Conservation (phyloP, 2,113 vertebrate genomes). For the Oplegnathus fasciatus region DNA sequence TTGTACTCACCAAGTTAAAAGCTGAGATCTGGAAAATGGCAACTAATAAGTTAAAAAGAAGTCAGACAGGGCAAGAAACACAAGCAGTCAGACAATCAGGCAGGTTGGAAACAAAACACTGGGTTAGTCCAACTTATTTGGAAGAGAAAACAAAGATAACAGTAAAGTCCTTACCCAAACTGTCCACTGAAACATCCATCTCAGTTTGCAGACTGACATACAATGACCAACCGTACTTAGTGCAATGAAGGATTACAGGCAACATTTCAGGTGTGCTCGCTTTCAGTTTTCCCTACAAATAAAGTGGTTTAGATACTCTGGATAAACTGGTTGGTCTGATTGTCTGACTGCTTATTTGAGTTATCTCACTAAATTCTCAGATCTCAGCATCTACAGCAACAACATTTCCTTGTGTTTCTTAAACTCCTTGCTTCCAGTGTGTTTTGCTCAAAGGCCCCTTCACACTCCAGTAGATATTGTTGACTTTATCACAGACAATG, state of each 20-base stretch:
- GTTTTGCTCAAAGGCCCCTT: neutral
- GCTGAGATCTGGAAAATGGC: neutral
- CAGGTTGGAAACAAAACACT: neutral
- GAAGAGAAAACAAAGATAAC: neutral
- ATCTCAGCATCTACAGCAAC: too few relatives aligned
- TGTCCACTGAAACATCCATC: neutral
- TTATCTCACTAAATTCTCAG: neutral
- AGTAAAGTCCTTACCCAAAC: neutral
- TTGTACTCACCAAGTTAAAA: neutral
- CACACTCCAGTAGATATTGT: neutral
- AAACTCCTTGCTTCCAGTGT: neutral
- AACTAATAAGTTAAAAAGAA: neutral
- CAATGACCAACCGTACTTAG: neutral
- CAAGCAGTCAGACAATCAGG: too few relatives aligned
- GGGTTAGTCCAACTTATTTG: too few relatives aligned
- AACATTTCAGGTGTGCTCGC: neutral
- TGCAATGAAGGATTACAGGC: neutral
- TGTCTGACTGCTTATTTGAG: neutral
- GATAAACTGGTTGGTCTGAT: neutral
- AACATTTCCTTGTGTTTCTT: too few relatives aligned
- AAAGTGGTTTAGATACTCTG: neutral
- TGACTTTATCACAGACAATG: conserved; percentile 15
- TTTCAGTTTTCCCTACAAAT: neutral
- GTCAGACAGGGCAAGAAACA: neutral
- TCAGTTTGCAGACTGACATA: neutral